Conservation (phyloP, 1,140 invertebrate species). For the Adoxophyes honmai region DNA sequence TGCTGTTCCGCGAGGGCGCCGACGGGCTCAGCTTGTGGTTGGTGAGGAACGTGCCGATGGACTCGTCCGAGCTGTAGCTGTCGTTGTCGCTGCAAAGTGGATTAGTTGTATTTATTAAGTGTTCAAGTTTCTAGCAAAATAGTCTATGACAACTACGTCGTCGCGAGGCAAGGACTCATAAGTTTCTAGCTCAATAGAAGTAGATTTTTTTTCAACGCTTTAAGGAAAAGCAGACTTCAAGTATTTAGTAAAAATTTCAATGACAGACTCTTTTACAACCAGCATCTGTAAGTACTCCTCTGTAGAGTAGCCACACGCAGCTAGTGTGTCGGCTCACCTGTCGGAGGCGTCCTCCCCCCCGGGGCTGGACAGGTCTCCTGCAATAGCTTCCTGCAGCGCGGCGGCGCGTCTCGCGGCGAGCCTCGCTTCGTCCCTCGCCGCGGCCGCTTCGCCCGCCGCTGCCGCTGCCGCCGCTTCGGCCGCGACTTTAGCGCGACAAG, state of each 20-base stretch:
- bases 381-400: slow-evolving; percentile 69
- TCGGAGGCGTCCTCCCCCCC: slow-evolving; percentile 60
- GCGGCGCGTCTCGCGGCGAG: slow-evolving; percentile 56
- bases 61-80: slow-evolving; percentile 80
- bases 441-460: slow-evolving; percentile 52
- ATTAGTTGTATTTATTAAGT: not conserved
- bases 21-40: slow-evolving; percentile 77
- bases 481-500: slow-evolving; percentile 38
- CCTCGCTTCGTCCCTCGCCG: slow-evolving; percentile 58
- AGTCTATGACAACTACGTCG: no score
- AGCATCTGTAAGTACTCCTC: no score
- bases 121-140: no score
- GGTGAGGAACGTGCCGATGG: slow-evolving; percentile 78
- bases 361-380: slow-evolving; percentile 63
- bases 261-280: no score
- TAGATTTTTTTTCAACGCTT: no score
- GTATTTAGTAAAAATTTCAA: no score
- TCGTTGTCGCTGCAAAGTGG: slow-evolving; percentile 73
- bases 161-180: no score
- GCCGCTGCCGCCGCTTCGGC: slow-evolving; percentile 54
- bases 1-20: slow-evolving; percentile 51
- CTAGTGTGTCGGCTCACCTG: slow-evolving; percentile 38
- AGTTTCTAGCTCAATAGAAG: no score
- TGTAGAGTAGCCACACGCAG: no score
- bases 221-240: no score